A percentile compares a stretch with the other conserved stretches of the same genome.
These are phyloP conservation scores for Calliopsis andreniformis DNA, from an alignment of 1,140 invertebrate genomes.

Conservation along the genomic window DNA sequence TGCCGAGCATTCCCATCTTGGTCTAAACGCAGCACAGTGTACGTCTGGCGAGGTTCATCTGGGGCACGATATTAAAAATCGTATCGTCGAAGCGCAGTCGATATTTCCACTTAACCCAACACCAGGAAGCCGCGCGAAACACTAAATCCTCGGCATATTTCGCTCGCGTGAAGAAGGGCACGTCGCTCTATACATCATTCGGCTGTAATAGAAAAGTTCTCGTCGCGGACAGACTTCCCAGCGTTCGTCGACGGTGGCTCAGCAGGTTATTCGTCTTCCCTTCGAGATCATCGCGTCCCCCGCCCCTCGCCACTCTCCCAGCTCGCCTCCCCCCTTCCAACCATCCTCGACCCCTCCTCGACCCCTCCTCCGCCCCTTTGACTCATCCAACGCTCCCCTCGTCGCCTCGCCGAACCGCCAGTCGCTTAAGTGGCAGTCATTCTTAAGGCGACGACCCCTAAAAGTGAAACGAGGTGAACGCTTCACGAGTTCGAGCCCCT, in stretches of 20 bases:
- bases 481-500: constrained; percentile 24
- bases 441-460: constrained; percentile 54
- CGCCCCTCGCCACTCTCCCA: neutral
- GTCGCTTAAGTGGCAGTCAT: constrained; percentile 58
- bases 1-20: too few relatives aligned
- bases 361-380: neutral
- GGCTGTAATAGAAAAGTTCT: constrained; percentile 37
- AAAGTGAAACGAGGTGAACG: constrained; percentile 52
- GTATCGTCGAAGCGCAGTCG: neutral
- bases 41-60: neutral
- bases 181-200: constrained; percentile 33
- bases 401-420: neutral
- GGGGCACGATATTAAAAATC: neutral
- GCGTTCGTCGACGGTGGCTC: constrained; percentile 8
- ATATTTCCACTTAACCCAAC: neutral
- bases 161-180: neutral
- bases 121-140: neutral
- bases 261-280: constrained; percentile 43
- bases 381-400: constrained; percentile 8
- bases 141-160: neutral
- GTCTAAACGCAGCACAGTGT: too few relatives aligned
- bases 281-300: constrained; percentile 35
- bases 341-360: neutral
- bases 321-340: constrained; percentile 3
- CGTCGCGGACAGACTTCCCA: neutral